Conservation (phyloP, 1,140 invertebrate species). For the Pollicipes pollicipes region DNA sequence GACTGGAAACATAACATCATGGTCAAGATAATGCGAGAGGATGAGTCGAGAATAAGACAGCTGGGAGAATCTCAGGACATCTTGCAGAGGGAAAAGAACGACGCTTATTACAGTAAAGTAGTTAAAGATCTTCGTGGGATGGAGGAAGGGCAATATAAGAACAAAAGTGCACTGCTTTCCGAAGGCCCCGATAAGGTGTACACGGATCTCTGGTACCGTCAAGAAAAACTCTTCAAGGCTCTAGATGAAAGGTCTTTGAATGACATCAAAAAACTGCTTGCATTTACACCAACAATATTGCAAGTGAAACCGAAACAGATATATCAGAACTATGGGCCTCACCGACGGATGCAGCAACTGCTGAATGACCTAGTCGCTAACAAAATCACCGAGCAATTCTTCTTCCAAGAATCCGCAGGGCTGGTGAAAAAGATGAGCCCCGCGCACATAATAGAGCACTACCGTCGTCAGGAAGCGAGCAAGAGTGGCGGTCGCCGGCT, state of each 20-base stretch:
- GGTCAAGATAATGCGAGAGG: not conserved
- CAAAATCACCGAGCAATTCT: not conserved
- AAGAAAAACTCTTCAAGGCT: not conserved
- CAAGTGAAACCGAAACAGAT: not conserved
- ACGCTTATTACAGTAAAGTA: not conserved
- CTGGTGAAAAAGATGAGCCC: not conserved
- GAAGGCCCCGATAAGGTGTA: not conserved
- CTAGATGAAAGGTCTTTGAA: not conserved
- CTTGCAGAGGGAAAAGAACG: not conserved
- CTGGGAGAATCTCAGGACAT: not conserved
- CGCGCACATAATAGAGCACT: not conserved
- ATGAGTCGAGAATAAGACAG: not conserved
- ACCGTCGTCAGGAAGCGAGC: not conserved
- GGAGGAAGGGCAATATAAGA: not conserved
- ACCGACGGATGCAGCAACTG: not conserved
- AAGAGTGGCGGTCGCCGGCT: not conserved
- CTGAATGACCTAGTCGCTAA: not conserved
- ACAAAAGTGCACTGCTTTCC: not conserved
- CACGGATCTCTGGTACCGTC: not conserved
- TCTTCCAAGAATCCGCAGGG: not conserved
- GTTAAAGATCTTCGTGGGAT: not conserved
- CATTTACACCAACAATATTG: not conserved
- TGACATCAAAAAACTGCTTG: not conserved
- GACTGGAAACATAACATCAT: not conserved
- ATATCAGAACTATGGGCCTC: not conserved